phyloP scores from a whole-genome alignment of 30 jellyfish, hydroid and myxozoan species.

The Pelagia noctiluca region DNA sequence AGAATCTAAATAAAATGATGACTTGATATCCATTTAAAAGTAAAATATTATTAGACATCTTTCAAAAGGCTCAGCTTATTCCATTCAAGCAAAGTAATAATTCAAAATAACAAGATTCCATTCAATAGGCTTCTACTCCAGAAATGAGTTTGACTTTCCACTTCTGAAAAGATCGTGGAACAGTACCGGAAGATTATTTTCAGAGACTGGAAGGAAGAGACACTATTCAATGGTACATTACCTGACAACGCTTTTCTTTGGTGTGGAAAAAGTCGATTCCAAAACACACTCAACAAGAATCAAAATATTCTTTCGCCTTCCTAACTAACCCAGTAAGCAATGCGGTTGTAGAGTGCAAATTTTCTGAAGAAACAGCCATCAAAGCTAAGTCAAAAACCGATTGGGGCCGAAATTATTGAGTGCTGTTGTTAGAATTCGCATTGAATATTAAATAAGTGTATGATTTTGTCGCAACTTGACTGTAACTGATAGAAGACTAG shows the following conservation, averaged over 20 bases:
- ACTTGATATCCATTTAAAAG: not conserved
- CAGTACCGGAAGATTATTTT: constrained; percentile 61
- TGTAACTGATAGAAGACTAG: not conserved
- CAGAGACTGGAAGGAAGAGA: constrained; percentile 57
- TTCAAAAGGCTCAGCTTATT: constrained; percentile 58
- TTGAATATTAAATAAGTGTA: constrained; percentile 12
- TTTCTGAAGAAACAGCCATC: constrained; percentile 48
- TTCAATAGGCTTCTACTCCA: constrained; percentile 46
- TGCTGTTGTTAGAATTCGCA: constrained; percentile 67
- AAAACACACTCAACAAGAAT: not conserved
- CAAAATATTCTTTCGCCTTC: constrained; percentile 39
- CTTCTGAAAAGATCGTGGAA: constrained; percentile 54
- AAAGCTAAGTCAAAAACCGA: constrained; percentile 69
- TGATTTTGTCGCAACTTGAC: constrained; percentile 63
- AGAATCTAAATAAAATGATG: not conserved
- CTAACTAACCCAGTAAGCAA: constrained; percentile 61
- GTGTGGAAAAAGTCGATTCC: constrained; percentile 3
- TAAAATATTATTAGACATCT: not conserved
- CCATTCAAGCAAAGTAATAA: constrained; percentile 42
- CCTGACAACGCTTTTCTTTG: constrained; percentile 48
- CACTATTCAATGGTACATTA: constrained; percentile 20
- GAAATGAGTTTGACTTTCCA: constrained; percentile 12
- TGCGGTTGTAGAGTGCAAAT: constrained; percentile 58
- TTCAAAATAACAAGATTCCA: constrained; percentile 35
- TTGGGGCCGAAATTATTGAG: constrained; percentile 55